Conservation (phyloP, 2,113 vertebrate species). For the Hemiscyllium ocellatum region DNA sequence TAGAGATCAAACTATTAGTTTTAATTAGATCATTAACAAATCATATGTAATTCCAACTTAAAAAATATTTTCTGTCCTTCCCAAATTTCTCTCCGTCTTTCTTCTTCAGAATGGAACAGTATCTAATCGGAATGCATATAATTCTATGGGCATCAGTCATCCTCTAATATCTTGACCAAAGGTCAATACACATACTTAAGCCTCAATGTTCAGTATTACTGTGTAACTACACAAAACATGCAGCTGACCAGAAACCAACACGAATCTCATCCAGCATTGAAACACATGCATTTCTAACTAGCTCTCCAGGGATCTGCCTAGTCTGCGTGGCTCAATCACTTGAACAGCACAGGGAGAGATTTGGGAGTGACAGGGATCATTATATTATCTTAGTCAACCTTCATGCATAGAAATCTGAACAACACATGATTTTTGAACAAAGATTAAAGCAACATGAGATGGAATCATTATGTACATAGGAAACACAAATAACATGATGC, state of each 20-base stretch:
- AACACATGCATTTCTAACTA: background rate
- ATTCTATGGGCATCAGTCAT: background rate
- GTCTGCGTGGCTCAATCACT: background rate
- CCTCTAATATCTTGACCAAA: background rate
- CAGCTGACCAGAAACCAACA: background rate
- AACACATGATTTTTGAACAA: background rate
- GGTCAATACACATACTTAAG: background rate
- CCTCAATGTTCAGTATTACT: background rate
- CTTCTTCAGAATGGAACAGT: background rate
- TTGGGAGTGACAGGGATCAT: too few relatives aligned
- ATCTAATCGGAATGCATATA: background rate
- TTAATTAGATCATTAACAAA: background rate
- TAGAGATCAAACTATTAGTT: too few relatives aligned
- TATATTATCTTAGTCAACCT: background rate
- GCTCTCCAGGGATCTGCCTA: background rate
- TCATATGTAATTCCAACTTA: background rate
- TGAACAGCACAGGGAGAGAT: background rate
- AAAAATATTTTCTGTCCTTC: background rate
- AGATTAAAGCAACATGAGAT: background rate
- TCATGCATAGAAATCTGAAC: background rate
- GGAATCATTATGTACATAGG: background rate
- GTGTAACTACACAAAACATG: background rate
- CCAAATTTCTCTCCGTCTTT: background rate
- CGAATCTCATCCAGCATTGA: background rate
- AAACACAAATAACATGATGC: background rate